Conservation (phyloP, 2,113 vertebrate species). For the Willisornis vidua region DNA sequence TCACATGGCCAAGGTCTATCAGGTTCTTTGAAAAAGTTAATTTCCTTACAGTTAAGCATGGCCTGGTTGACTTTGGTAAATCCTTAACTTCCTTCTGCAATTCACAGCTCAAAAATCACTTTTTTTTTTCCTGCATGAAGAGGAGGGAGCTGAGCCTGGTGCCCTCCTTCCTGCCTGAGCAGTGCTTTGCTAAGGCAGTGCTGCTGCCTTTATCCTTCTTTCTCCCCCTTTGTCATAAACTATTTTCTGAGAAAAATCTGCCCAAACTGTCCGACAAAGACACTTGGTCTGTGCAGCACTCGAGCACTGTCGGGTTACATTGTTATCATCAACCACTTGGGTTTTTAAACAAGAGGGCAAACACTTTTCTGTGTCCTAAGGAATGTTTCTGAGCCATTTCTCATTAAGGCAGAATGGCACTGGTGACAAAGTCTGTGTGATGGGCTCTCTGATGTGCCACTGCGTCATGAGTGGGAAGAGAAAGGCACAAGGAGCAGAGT, state of each 20-base stretch:
- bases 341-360: background rate
- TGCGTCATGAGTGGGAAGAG: background rate
- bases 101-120: background rate
- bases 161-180: background rate
- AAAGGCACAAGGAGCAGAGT: background rate
- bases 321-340: background rate
- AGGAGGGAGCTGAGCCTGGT: background rate
- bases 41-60: background rate
- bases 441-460: background rate
- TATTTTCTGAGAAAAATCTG: background rate
- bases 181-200: background rate
- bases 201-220: background rate
- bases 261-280: background rate
- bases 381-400: background rate
- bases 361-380: background rate
- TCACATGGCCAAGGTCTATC: background rate
- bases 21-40: background rate
- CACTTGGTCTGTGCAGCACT: background rate
- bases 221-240: background rate
- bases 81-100: background rate
- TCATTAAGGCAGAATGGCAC: background rate
- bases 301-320: background rate
- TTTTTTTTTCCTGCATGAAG: background rate
- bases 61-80: background rate
- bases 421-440: background rate